Evolutionary conservation across 1,140 invertebrate species (phyloP).

Genomic region (Aphis craccivora): DNA sequence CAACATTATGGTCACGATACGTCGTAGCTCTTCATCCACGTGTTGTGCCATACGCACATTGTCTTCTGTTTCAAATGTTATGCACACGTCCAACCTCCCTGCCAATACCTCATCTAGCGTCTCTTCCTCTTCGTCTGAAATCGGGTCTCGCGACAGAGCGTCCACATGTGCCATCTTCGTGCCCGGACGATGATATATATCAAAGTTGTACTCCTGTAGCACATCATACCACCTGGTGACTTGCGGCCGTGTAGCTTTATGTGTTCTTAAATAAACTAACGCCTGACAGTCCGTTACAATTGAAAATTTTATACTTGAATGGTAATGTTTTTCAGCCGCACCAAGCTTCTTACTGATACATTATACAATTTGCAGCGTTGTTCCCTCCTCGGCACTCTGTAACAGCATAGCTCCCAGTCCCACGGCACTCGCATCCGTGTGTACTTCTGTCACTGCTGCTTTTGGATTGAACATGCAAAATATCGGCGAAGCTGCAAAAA

Average conservation of each 20-base stretch:
- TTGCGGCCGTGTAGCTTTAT: constrained; percentile 54
- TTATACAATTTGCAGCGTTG: not conserved
- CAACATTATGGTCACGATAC: not conserved
- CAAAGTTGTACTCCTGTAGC: constrained; percentile 62
- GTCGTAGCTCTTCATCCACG: not conserved
- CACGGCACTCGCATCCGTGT: constrained; percentile 62
- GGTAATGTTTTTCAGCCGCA: not conserved
- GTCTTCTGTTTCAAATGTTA: not conserved
- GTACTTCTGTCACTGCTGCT: constrained; percentile 61
- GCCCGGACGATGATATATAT: constrained; percentile 62
- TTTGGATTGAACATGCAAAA: constrained; percentile 62
- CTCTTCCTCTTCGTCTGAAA: no score
- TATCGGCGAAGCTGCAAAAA: constrained; percentile 61
- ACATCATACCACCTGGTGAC: constrained; percentile 63
- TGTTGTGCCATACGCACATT: not conserved
- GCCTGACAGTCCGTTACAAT: no score
- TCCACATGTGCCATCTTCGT: constrained; percentile 63
- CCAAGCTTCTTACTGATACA: constrained; percentile 41
- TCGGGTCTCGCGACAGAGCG: constrained; percentile 58
- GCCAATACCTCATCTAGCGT: constrained; percentile 46
- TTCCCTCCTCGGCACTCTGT: constrained; percentile 54
- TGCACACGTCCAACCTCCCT: not conserved
- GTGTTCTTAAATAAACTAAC: no score
- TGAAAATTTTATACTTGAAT: not conserved
- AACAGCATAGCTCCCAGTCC: constrained; percentile 63